Conservation (phyloP, 1,140 invertebrate genomes). For the Euwallacea fornicatus region DNA sequence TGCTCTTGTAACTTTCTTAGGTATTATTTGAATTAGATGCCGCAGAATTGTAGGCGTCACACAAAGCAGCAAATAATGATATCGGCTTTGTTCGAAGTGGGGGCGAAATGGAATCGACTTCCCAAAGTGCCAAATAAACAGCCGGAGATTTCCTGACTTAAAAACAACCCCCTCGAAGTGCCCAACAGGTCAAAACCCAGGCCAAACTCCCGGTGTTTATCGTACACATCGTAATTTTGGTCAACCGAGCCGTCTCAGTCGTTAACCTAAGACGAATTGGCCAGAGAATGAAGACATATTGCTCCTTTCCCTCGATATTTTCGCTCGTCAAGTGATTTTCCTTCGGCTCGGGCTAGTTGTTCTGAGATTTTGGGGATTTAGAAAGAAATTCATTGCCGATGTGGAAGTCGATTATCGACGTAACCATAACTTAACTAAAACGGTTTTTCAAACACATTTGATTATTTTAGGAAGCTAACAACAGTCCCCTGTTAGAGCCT, state of each 20-base stretch:
- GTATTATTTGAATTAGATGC: neutral
- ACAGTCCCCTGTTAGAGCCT: no score
- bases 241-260: conserved; percentile 28
- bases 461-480: no score
- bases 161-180: conserved; percentile 1
- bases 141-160: conserved; percentile 12
- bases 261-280: conserved; percentile 33
- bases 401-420: no score
- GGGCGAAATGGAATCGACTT: neutral
- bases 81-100: no score
- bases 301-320: conserved; percentile 23
- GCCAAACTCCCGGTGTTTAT: conserved; percentile 28
- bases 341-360: neutral
- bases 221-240: conserved; percentile 33
- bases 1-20: neutral
- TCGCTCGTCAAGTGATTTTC: conserved; percentile 5
- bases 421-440: no score
- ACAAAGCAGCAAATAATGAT: no score
- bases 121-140: conserved; percentile 7
- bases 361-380: neutral
- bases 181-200: conserved; percentile 26
- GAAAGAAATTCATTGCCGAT: no score
- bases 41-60: no score
- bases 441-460: no score
- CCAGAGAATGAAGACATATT: conserved; percentile 28